Evolutionary conservation across 2,797 vertebrate species (phyloP).

Genomic region (Sebastiscus tertius): DNA sequence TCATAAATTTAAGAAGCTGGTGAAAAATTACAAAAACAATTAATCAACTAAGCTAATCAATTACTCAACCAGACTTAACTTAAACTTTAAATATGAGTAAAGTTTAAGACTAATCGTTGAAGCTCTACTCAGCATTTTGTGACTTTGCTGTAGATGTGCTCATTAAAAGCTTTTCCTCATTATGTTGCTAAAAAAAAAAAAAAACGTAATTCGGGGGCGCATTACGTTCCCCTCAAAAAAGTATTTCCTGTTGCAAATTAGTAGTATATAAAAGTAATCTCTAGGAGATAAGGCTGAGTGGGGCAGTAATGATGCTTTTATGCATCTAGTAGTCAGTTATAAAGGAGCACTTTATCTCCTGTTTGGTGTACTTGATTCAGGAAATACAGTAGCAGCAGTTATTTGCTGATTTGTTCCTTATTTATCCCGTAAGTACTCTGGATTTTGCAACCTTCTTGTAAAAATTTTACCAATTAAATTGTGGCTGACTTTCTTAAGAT

Average conservation of each 20-base stretch:
- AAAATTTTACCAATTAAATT: neutral
- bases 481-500: neutral
- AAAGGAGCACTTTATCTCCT: neutral
- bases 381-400: neutral
- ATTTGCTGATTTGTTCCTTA: neutral
- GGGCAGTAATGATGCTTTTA: neutral
- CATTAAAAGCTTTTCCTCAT: neutral
- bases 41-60: neutral
- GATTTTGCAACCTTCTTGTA: neutral
- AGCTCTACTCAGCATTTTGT: neutral
- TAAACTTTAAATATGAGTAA: too few species aligned
- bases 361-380: neutral
- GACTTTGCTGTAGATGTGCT: neutral
- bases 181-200: neutral
- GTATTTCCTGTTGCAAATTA: neutral
- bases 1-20: neutral
- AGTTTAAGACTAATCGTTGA: neutral
- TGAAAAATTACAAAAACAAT: too few species aligned
- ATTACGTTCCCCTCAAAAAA: neutral
- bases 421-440: neutral
- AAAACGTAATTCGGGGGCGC: neutral
- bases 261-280: neutral
- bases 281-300: neutral
- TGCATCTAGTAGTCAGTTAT: neutral
- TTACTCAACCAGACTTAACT: rapidly evolving